These are phyloP conservation scores for Automeris io DNA, from an alignment of 2,888 invertebrate genomes.

Conservation along the genomic window DNA sequence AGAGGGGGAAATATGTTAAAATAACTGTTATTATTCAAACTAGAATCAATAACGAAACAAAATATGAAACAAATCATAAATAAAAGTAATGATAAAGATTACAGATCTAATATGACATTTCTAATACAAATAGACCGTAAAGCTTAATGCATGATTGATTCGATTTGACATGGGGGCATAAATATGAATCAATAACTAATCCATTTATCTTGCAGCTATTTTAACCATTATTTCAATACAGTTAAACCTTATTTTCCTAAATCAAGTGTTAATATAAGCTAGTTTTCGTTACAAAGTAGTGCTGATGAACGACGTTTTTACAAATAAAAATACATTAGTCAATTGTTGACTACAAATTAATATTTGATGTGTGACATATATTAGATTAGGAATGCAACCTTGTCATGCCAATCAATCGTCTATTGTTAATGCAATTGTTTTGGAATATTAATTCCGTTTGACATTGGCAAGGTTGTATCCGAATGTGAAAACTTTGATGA, in stretches of 20 bases:
- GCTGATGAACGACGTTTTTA: not conserved
- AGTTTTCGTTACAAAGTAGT: not conserved
- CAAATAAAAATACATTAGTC: not conserved
- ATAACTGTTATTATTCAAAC: too few species aligned
- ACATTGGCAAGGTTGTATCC: constrained; percentile 3
- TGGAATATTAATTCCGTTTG: not conserved
- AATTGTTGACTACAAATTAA: not conserved
- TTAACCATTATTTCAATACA: not conserved
- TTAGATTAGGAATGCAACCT: constrained; percentile 15
- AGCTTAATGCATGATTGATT: constrained; percentile 17
- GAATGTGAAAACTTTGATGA: constrained; percentile 6
- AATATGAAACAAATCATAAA: not conserved
- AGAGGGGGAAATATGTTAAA: too few species aligned
- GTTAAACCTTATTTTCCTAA: not conserved
- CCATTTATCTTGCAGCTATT: not conserved
- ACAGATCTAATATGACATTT: constrained; percentile 5
- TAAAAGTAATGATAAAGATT: constrained; percentile 1
- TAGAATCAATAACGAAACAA: not conserved
- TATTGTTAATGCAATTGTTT: constrained; percentile 12
- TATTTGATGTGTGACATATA: constrained; percentile 2
- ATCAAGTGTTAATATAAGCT: not conserved
- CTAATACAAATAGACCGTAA: constrained; percentile 11
- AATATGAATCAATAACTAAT: not conserved
- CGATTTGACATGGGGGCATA: constrained; percentile 15
- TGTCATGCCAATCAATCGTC: constrained; percentile 20